A percentile compares a stretch with the other conserved stretches of the same genome.
These are phyloP conservation scores for Macrophya annulata DNA, from an alignment of 2,888 invertebrate genomes.

Conservation along the genomic window DNA sequence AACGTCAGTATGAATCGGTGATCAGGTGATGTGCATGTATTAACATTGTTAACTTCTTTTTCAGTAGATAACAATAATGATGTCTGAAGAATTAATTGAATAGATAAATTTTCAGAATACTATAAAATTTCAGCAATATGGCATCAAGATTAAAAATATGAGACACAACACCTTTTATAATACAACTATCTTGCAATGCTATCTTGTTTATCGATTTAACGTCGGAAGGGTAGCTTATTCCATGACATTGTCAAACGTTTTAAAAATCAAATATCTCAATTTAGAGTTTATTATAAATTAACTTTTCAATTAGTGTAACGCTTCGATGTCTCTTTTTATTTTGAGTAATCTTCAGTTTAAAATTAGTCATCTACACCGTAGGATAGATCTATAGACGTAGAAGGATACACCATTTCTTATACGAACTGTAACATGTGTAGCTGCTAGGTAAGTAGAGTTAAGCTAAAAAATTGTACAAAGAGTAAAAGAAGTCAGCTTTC, in stretches of 20 bases:
- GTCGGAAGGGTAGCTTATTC: not conserved
- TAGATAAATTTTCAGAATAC: conserved; percentile 17
- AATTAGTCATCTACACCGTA: not conserved
- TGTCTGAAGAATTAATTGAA: conserved; percentile 51
- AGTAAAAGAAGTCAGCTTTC: not conserved
- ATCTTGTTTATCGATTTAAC: conserved; percentile 17
- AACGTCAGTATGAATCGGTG: conserved; percentile 73
- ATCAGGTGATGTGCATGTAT: conserved; percentile 55
- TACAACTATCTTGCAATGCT: not conserved
- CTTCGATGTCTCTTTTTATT: not conserved
- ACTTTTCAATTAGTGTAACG: not conserved
- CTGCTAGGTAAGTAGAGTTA: not conserved
- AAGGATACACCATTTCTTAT: not conserved
- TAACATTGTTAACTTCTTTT: conserved; percentile 57
- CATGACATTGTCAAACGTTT: not conserved
- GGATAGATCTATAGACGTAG: no score
- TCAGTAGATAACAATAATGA: conserved; percentile 39
- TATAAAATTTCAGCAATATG: not conserved
- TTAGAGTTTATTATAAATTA: not conserved
- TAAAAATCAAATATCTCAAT: not conserved
- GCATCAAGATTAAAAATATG: conserved; percentile 58
- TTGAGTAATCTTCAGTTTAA: not conserved
- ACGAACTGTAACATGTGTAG: not conserved
- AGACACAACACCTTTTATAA: conserved; percentile 41
- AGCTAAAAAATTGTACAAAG: not conserved